A percentile compares a stretch with the other conserved stretches of the same genome.
Conservation (phyloP, 2,113 vertebrate genomes). For the Fregata magnificens region DNA sequence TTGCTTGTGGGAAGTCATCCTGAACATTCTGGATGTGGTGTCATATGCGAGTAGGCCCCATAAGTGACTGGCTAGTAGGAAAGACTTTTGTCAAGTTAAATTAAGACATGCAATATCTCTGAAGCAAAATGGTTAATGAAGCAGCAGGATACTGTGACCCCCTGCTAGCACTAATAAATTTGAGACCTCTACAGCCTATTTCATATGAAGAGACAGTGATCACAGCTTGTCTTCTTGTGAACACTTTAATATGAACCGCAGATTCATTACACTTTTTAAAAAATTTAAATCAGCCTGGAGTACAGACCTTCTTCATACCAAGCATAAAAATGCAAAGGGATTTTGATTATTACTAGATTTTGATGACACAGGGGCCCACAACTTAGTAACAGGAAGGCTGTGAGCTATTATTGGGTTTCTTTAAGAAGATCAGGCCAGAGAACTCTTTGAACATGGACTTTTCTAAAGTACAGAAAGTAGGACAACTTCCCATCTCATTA, state of each 20-base stretch:
- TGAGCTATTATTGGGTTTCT: background rate
- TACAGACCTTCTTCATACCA: background rate
- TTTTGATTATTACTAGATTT: conserved; percentile 7
- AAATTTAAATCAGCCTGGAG: conserved; percentile 2
- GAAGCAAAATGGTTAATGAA: background rate
- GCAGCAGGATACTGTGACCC: background rate
- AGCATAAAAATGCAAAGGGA: conserved; percentile 17
- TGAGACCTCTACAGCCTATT: background rate
- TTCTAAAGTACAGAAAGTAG: background rate
- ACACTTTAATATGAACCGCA: background rate
- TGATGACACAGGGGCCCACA: background rate
- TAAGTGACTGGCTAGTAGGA: background rate
- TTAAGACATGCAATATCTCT: background rate
- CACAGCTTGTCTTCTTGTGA: background rate
- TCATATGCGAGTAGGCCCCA: background rate
- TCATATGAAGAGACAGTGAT: background rate
- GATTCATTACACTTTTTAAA: background rate
- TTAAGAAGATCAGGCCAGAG: background rate
- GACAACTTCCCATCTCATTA: background rate
- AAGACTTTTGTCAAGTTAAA: background rate
- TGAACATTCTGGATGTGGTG: background rate
- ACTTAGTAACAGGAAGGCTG: background rate
- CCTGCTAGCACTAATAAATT: background rate
- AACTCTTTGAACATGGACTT: background rate
- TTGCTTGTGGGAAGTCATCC: background rate